Evolutionary conservation across 2,113 vertebrate genomes (phyloP).

Genomic region (Candoia aspera): DNA sequence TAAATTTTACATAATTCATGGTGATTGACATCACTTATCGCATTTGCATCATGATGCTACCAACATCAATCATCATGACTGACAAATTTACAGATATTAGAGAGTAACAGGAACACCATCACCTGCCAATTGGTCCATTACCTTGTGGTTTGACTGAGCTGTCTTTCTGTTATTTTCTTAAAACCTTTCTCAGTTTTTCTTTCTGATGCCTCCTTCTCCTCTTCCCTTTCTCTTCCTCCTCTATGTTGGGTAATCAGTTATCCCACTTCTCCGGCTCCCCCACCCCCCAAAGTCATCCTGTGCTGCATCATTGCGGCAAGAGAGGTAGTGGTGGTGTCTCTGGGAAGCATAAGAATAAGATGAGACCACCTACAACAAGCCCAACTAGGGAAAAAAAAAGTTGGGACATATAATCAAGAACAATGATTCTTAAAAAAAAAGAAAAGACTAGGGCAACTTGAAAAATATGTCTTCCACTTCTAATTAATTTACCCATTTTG

Average conservation of each 20-base stretch:
- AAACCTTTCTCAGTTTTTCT: neutral
- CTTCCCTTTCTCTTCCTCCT: neutral
- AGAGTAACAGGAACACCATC: neutral
- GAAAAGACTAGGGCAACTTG: neutral
- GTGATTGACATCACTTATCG: neutral
- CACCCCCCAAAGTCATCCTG: neutral
- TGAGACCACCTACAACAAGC: neutral
- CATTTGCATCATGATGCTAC: neutral
- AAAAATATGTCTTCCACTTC: neutral
- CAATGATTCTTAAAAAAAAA: too few species aligned
- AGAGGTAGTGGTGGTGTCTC: too few species aligned
- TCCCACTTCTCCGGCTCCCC: neutral
- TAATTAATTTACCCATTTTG: conserved; percentile 27
- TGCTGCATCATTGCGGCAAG: too few species aligned
- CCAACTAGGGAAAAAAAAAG: neutral
- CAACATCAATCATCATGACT: neutral
- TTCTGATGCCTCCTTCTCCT: neutral
- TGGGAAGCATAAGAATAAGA: too few species aligned
- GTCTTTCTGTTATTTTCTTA: neutral
- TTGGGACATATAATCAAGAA: accelerated
- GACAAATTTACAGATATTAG: neutral
- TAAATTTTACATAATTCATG: neutral
- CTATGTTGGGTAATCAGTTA: neutral
- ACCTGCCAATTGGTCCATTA: neutral
- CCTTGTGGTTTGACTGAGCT: neutral